Conservation (phyloP, 2,113 vertebrate genomes). For the Nicator chloris region DNA sequence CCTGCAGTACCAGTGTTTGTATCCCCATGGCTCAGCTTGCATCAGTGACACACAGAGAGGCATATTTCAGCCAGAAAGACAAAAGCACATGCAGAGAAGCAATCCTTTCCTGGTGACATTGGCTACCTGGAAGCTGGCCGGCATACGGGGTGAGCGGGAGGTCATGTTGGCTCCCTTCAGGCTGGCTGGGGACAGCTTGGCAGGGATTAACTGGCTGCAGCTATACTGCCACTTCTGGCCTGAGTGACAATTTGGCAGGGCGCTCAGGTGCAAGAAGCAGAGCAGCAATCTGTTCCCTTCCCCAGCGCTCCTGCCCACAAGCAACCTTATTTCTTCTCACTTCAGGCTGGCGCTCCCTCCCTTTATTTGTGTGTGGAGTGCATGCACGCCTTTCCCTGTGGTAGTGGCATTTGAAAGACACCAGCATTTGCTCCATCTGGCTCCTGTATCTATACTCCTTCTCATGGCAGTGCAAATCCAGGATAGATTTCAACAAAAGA, state of each 20-base stretch:
- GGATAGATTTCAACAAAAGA: neutral
- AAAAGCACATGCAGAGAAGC: neutral
- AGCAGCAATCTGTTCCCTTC: constrained; percentile 55
- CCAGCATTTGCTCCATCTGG: constrained; percentile 6
- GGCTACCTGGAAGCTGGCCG: constrained; percentile 4
- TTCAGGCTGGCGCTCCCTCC: neutral
- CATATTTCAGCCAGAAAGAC: constrained; percentile 13
- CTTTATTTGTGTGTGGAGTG: neutral
- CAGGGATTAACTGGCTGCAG: constrained; percentile 3
- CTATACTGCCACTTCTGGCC: constrained; percentile 22
- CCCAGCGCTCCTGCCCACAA: neutral
- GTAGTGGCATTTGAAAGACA: constrained; percentile 6
- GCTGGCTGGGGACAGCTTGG: neutral
- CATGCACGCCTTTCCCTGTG: neutral
- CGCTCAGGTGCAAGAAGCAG: neutral
- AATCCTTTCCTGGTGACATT: neutral
- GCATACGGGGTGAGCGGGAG: neutral
- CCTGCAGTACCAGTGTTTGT: neutral
- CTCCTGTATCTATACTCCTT: neutral
- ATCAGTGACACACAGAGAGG: neutral
- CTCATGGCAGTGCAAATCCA: neutral
- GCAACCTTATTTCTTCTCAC: constrained; percentile 9
- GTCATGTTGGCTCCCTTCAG: constrained; percentile 13
- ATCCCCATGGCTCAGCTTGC: neutral
- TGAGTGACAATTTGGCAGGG: constrained; percentile 31